phyloP scores from a whole-genome alignment of 2,888 invertebrate species.

The Petrophora chlorosata region DNA sequence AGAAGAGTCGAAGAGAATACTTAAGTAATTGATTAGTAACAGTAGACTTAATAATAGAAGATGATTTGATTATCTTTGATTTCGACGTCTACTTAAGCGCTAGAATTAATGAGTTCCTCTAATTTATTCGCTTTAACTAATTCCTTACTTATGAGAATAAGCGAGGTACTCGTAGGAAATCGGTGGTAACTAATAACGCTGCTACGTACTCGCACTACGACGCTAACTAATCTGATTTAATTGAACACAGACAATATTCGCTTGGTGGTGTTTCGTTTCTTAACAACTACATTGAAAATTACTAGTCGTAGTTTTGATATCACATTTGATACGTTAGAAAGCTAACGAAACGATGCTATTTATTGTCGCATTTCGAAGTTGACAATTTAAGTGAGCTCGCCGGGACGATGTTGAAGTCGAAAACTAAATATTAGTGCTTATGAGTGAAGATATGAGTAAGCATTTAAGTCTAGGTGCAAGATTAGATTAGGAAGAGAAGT shows the following conservation, averaged over 20 bases:
- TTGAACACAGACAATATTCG: conserved; percentile 74
- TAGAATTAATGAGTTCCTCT: conserved; percentile 48
- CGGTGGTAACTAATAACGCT: conserved; percentile 26
- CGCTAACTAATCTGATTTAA: conserved; percentile 40
- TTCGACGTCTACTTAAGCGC: conserved; percentile 61
- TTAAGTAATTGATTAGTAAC: conserved; percentile 44
- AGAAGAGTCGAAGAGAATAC: conserved; percentile 50
- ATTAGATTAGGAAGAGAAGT: conserved; percentile 59
- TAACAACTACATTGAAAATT: conserved; percentile 29
- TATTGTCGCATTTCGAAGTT: conserved; percentile 60
- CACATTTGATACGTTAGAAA: conserved; percentile 12
- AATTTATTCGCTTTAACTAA: conserved; percentile 27
- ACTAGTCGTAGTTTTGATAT: conserved; percentile 3
- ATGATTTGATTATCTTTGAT: conserved; percentile 25
- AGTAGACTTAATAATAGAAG: conserved; percentile 40
- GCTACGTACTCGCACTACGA: conserved; percentile 31
- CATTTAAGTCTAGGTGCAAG: conserved; percentile 55
- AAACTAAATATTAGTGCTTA: conserved; percentile 14
- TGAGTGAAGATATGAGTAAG: conserved; percentile 35
- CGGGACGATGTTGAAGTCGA: conserved; percentile 14
- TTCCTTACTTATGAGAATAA: conserved; percentile 40
- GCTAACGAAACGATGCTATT: conserved; percentile 46
- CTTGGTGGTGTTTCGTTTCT: conserved; percentile 71
- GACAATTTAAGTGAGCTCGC: conserved; percentile 24
- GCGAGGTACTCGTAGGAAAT: conserved; percentile 51